phyloP scores from a whole-genome alignment of 2,113 vertebrate genomes.

The Andinoacara biseriatus region DNA sequence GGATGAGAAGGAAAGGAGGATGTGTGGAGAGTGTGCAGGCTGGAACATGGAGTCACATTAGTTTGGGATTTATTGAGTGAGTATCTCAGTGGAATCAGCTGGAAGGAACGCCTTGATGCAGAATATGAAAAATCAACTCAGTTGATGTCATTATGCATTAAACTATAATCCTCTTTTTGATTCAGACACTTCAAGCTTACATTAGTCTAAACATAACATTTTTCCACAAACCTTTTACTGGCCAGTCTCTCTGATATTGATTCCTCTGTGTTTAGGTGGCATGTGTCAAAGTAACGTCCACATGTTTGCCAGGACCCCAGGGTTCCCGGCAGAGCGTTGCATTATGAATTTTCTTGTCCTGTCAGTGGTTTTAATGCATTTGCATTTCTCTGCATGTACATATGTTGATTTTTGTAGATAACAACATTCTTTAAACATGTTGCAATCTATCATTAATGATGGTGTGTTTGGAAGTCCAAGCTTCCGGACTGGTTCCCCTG shows the following conservation, averaged over 20 bases:
- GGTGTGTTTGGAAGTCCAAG: constrained; percentile 59
- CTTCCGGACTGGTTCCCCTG: constrained; percentile 58
- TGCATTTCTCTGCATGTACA: neutral
- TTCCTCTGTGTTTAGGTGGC: neutral
- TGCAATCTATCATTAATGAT: constrained; percentile 71
- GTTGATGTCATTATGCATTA: constrained; percentile 1
- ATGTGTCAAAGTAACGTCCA: neutral
- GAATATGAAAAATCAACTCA: neutral
- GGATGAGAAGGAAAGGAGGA: neutral
- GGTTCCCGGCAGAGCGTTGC: neutral
- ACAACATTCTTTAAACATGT: constrained; percentile 52
- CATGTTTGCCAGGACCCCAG: neutral
- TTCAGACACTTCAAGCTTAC: neutral
- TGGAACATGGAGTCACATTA: neutral
- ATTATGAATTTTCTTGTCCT: neutral
- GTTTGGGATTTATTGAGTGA: constrained; percentile 5
- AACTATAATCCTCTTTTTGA: neutral
- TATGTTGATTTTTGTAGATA: neutral
- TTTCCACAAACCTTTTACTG: neutral
- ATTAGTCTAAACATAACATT: neutral
- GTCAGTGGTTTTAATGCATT: neutral
- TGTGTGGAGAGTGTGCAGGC: neutral
- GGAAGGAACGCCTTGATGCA: neutral
- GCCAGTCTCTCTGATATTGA: neutral
- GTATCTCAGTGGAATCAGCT: neutral